Percentiles rank a stretch among this genome's conserved stretches.
Evolutionary conservation across 1,140 invertebrate species (phyloP).

Genomic region (Drosophila auraria): DNA sequence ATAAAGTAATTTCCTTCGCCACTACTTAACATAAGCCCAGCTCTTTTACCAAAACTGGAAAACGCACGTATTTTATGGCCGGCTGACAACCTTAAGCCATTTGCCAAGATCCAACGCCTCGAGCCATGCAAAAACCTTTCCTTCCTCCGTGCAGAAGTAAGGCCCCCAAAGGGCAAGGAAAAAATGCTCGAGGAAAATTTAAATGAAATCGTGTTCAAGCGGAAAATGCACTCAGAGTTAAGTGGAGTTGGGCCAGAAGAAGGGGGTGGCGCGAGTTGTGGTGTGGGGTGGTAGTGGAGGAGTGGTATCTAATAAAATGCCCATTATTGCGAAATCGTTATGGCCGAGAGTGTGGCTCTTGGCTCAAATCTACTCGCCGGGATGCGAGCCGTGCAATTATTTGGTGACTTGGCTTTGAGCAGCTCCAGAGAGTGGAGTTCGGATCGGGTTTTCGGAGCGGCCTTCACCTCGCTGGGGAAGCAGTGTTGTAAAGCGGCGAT

Average conservation of each 20-base stretch:
- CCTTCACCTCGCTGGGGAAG: constrained; percentile 47
- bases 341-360: constrained; percentile 51
- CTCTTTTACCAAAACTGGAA: constrained; percentile 6
- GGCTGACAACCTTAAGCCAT: constrained; percentile 56
- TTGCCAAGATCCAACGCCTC: constrained; percentile 57
- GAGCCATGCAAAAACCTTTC: constrained; percentile 59
- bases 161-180: constrained; percentile 63
- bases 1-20: constrained; percentile 1
- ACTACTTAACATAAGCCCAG: neutral
- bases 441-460: constrained; percentile 42
- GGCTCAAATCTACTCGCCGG: constrained; percentile 17
- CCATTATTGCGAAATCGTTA: constrained; percentile 78
- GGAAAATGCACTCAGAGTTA: constrained; percentile 72
- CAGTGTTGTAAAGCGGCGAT: constrained; percentile 32
- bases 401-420: constrained; percentile 40
- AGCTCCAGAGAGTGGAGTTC: constrained; percentile 5
- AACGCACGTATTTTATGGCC: constrained; percentile 28
- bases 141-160: constrained; percentile 43
- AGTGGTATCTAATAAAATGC: constrained; percentile 71
- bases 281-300: constrained; percentile 1
- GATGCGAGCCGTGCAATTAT: constrained; percentile 59
- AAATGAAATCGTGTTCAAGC: constrained; percentile 79
- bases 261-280: neutral
- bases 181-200: constrained; percentile 65
- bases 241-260: constrained; percentile 25